These are phyloP conservation scores for Agapostemon virescens DNA, from an alignment of 2,888 invertebrate species.

Conservation along the genomic window DNA sequence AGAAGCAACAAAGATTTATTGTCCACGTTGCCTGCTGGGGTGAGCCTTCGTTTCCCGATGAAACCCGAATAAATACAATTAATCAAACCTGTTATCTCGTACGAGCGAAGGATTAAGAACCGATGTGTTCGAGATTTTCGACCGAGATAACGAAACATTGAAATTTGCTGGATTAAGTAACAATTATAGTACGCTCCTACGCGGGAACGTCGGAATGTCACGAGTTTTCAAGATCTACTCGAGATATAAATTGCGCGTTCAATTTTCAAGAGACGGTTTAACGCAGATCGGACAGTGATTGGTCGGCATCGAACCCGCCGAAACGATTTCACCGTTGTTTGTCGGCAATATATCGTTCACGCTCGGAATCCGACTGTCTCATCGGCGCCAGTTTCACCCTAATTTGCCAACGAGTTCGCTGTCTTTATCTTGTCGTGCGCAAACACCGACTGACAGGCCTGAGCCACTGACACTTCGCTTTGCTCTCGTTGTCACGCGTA, in stretches of 20 bases:
- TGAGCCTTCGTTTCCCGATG: background rate
- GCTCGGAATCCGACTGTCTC: constrained; percentile 8
- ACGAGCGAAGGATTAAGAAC: background rate
- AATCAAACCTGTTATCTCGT: background rate
- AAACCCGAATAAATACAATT: background rate
- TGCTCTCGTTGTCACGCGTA: background rate
- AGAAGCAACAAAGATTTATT: constrained; percentile 11
- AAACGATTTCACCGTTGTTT: constrained; percentile 23
- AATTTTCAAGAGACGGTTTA: background rate
- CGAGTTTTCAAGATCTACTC: background rate
- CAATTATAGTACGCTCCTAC: background rate
- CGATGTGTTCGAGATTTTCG: background rate
- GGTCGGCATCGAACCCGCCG: background rate
- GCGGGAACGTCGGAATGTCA: constrained; percentile 15
- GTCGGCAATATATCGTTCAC: constrained; percentile 18
- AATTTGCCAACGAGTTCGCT: constrained; percentile 32
- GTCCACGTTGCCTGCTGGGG: background rate
- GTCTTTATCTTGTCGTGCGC: constrained; percentile 39
- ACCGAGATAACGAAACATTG: background rate
- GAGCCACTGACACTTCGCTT: background rate
- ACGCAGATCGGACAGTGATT: constrained; percentile 9
- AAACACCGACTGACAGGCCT: constrained; percentile 26
- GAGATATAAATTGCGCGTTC: constrained; percentile 8
- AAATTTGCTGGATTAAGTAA: background rate
- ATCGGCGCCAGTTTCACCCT: constrained; percentile 35